Percentiles rank a stretch among this genome's conserved stretches.
phyloP scores from a whole-genome alignment of 2,888 invertebrate genomes.

The Galeruca laticollis region DNA sequence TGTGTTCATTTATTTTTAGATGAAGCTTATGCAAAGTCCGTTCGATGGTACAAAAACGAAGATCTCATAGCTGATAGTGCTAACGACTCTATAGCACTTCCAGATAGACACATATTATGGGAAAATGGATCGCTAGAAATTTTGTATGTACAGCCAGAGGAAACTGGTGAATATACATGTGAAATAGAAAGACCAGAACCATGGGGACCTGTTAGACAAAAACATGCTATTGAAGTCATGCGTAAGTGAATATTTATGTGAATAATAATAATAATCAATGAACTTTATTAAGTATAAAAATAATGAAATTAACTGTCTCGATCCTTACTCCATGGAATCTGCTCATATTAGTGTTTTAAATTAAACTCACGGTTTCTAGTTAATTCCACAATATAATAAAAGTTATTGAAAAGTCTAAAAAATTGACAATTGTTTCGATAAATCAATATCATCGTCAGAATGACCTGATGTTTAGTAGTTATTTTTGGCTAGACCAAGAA shows the following conservation, averaged over 20 bases:
- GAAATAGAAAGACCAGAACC: constrained; percentile 76
- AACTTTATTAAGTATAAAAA: too few relatives aligned
- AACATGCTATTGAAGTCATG: constrained; percentile 83
- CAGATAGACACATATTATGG: constrained; percentile 74
- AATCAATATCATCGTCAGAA: too few relatives aligned
- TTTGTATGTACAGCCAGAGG: constrained; percentile 69
- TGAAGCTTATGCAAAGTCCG: constrained; percentile 68
- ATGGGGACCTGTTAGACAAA: constrained; percentile 78
- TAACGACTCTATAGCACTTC: constrained; percentile 61
- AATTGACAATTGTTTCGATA: too few relatives aligned
- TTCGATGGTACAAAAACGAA: constrained; percentile 80
- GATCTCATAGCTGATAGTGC: constrained; percentile 70
- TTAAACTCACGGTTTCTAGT: too few relatives aligned
- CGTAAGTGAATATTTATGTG: constrained; percentile 72
- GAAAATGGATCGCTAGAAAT: constrained; percentile 80
- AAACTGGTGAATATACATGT: constrained; percentile 78
- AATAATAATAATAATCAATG: too few relatives aligned
- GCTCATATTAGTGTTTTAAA: too few relatives aligned
- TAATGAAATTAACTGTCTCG: too few relatives aligned
- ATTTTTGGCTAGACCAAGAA: too few relatives aligned
- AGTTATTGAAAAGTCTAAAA: too few relatives aligned
- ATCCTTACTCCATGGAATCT: too few relatives aligned
- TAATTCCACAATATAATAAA: too few relatives aligned
- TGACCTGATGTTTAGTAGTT: too few relatives aligned
- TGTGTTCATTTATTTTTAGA: constrained; percentile 63